Percentiles rank a stretch among this genome's conserved stretches.
Evolutionary conservation across 1,140 invertebrate genomes (phyloP).

Genomic region (Thalassaphorura encarpata): DNA sequence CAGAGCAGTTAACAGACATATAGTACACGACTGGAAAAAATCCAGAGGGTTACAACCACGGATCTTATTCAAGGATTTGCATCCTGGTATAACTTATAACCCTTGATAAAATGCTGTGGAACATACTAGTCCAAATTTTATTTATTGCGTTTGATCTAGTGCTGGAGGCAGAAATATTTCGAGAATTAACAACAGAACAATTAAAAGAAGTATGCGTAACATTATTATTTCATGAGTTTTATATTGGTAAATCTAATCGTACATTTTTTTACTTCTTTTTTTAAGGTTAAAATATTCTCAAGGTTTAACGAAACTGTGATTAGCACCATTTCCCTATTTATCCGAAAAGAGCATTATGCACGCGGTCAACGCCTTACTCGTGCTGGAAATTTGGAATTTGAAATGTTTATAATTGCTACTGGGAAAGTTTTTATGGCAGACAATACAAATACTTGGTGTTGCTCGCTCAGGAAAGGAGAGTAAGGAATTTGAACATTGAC

Average conservation of each 20-base stretch:
- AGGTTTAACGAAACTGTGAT: slow-evolving; percentile 2
- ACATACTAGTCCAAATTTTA: background rate
- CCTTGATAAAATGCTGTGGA: too few relatives aligned
- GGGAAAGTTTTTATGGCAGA: slow-evolving; percentile 5
- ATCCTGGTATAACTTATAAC: background rate
- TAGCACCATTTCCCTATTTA: background rate
- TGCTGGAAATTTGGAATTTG: slow-evolving; percentile 10
- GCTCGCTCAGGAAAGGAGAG: slow-evolving; percentile 4
- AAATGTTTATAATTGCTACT: slow-evolving; percentile 1
- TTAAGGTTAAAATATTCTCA: background rate
- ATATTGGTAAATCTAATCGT: background rate
- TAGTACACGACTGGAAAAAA: slow-evolving; percentile 1
- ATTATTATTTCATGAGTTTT: background rate
- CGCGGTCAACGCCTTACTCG: background rate
- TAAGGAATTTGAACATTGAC: background rate
- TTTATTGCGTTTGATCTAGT: background rate
- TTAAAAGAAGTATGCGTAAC: background rate
- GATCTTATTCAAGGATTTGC: slow-evolving; percentile 9
- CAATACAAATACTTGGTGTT: background rate
- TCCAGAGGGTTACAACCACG: slow-evolving; percentile 4
- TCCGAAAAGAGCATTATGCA: slow-evolving; percentile 4
- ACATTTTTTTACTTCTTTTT: background rate
- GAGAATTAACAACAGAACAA: background rate
- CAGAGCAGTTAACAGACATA: background rate
- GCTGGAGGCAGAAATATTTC: slow-evolving; percentile 6